Conservation (phyloP, 1,140 invertebrate genomes). For the Bombus affinis region DNA sequence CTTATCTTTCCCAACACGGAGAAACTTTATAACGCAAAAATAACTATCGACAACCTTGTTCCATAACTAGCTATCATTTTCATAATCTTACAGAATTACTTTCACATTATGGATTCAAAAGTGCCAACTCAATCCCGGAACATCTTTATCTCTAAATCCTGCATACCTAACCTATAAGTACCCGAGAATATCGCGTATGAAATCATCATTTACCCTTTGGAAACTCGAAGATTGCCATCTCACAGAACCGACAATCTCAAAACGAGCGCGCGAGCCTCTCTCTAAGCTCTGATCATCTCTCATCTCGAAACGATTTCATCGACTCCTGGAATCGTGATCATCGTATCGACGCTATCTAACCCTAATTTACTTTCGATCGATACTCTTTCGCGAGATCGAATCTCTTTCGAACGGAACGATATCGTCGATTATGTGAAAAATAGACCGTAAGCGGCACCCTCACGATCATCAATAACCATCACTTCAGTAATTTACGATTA, state of each 20-base stretch:
- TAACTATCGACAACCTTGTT: neutral
- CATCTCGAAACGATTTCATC: neutral
- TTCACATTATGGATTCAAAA: neutral
- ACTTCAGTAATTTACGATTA: slow-evolving; percentile 52
- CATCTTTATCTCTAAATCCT: slow-evolving; percentile 14
- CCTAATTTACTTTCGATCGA: neutral
- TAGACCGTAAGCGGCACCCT: no score
- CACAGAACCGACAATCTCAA: neutral
- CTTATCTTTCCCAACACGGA: no score
- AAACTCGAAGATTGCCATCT: slow-evolving; percentile 3
- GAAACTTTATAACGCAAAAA: neutral
- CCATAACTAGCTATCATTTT: neutral
- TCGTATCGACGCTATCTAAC: neutral
- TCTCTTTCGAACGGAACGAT: no score
- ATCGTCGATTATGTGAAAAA: slow-evolving; percentile 6
- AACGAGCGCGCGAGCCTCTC: no score
- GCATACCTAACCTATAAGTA: neutral
- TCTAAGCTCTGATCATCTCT: neutral
- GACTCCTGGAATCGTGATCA: slow-evolving; percentile 21
- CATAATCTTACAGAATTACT: neutral
- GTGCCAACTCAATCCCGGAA: neutral
- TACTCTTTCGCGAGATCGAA: neutral
- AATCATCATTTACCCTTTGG: neutral
- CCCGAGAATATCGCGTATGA: neutral
- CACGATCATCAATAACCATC: neutral